These are phyloP conservation scores for Gastrophysa polygoni DNA, from an alignment of 2,888 invertebrate genomes.

Conservation along the genomic window DNA sequence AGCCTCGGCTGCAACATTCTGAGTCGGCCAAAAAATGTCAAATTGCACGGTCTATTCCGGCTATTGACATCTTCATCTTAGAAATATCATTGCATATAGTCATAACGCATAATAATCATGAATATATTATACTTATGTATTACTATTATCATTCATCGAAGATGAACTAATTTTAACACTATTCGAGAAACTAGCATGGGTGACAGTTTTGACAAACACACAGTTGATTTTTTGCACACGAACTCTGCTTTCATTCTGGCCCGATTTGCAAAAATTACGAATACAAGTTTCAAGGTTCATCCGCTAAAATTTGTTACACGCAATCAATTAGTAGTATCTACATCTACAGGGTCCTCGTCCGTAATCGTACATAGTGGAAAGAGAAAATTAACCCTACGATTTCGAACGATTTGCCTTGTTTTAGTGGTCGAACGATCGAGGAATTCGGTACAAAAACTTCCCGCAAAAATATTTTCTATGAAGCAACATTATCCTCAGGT, in stretches of 20 bases:
- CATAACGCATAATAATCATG: too few species aligned
- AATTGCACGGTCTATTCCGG: too few species aligned
- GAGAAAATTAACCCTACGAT: conserved; percentile 4
- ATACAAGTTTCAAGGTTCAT: conserved; percentile 32
- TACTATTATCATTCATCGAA: too few species aligned
- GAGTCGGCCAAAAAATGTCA: too few species aligned
- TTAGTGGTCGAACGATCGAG: conserved; percentile 9
- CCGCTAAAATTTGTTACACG: conserved; percentile 38
- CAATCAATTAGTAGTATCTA: conserved; percentile 48
- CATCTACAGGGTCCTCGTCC: conserved; percentile 32
- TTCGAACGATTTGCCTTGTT: conserved; percentile 18
- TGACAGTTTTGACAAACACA: too few species aligned
- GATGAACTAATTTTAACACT: too few species aligned
- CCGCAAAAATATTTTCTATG: not conserved
- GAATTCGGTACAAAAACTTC: not conserved
- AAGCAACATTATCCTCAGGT: not conserved
- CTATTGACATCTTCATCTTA: too few species aligned
- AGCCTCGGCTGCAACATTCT: too few species aligned
- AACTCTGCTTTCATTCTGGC: conserved; percentile 13
- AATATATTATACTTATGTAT: too few species aligned
- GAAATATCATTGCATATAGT: too few species aligned
- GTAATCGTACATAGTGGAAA: conserved; percentile 12
- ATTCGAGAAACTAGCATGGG: too few species aligned
- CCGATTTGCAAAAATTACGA: conserved; percentile 31
- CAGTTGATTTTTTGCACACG: not conserved